Evolutionary conservation across 2,113 vertebrate species (phyloP), one percentile per base, ranked within the genome.

Genomic region (Cyprinodon brontotheroides): DNA sequence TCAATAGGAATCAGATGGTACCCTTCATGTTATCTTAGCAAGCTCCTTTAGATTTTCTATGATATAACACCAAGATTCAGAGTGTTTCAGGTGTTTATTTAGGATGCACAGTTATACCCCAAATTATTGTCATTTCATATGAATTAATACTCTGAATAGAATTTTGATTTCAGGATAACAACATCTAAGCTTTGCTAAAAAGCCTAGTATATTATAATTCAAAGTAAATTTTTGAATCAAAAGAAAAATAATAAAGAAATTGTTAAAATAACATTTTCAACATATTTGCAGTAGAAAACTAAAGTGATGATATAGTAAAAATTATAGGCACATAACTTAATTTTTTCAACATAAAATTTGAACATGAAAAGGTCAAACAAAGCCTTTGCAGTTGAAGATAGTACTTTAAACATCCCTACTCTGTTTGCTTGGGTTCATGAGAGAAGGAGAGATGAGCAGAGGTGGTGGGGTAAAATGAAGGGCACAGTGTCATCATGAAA

Each of bases 341-440:
- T 75, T 69, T 80, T 78, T 85, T 79, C 70, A 70, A 79, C 81
- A 82, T 29, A n/a, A 75, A 80, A 80, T 84, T 77, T 74, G 75
- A 76, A 76, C 80, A 74, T 87, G 62, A 88, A 87, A 87, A 84
- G 72, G 75, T 82, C 87, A 73, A 86, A 86, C 77, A 88, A 89
- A 86, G 84, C 79, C 86, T 90, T 81, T 73, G 72, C 53, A 63
- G 81, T 13, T 12, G 86, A 82, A 77, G 81, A 83, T 88, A 83
- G 79, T 89, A 86, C 91, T 89, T 93, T 92, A 91, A 87, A 91
- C 82, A 89, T 89, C 83, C 61, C 40, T 73, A 73, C 85, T 90
- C 86, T 89, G 86, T 87, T 90, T 91, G 80, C 84, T 84, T 70
- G 79, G 61, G 84, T 68, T 86, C 74, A 78, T 40, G 85, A 37